Evolutionary conservation across 2,888 invertebrate species (phyloP), one percentile per base, ranked within the genome.

Genomic region (Dasysyrphus tricinctus): DNA sequence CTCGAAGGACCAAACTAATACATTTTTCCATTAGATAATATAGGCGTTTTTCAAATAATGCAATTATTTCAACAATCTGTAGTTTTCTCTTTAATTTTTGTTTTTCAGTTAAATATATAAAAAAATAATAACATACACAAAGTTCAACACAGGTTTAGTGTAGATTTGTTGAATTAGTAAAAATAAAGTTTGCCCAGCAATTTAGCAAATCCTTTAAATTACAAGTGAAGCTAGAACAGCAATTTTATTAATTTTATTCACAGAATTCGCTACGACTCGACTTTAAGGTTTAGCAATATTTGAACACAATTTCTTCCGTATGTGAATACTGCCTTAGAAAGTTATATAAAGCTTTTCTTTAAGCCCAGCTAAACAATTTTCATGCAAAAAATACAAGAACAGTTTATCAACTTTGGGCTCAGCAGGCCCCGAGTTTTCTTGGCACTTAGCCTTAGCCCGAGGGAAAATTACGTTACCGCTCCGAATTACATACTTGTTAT

Each of bases 1-100:
- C 65, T 81, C 67, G 59, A 86, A 81, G 86, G 86, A 86, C 86
- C 86, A 86, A 86, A 39, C 39, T 72, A 19, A 56, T 39, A 76
- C 57, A 29, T 63, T 76, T 80, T 80, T 77, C 54, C 70, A 74
- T 61, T 47, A 56, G 69, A 39, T 67, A 14, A 80, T 74, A 76
- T 74, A 76, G 42, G 19, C 59, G 39, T 80, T 76, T 61, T 80
- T 75, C 24, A 14, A 74, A 70, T 16, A 54, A 56, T 39, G 63
- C 72, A 69, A 24, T 39, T 59, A 12, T 24, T 24, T 24, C 39
- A 14, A 24, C 12, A 24, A 9, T 24, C 24, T 37, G 9, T 51
- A 69, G 37, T 11, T n/a, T 29, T n/a, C 11, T 11, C 24, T 54
- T 1, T 49, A 34, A 3, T 29, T 32, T 49, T 34, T 34, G 1